These are phyloP conservation scores for Heliopora coerulea DNA, from an alignment of 92 coral and sea anemone species.

Conservation along the genomic window DNA sequence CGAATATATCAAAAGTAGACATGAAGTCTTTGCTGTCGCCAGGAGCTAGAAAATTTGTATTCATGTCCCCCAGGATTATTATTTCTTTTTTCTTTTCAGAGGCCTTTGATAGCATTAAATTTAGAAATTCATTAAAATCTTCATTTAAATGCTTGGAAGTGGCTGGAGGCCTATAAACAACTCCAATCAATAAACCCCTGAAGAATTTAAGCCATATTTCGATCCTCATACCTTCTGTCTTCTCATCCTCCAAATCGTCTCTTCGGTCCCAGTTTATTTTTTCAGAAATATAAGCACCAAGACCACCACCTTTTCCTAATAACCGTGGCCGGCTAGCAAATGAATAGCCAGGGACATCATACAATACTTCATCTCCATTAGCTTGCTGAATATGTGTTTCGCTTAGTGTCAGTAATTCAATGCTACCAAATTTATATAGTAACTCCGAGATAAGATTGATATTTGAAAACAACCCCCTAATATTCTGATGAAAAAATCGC, in stretches of 20 bases:
- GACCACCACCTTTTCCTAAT: conserved; percentile 51
- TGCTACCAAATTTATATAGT: conserved; percentile 6
- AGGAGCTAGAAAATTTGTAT: too few species aligned
- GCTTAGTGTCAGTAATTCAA: conserved; percentile 16
- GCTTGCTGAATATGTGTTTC: conserved; percentile 31
- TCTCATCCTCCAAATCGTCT: conserved; percentile 19
- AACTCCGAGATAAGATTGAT: conserved; percentile 9
- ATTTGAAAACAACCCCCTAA: conserved; percentile 15
- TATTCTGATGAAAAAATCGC: conserved; percentile 3
- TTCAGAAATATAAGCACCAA: conserved; percentile 44
- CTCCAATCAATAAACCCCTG: conserved; percentile 35
- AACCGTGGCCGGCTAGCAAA: conserved; percentile 40
- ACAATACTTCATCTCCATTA: conserved; percentile 5
- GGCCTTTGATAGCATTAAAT: too few species aligned
- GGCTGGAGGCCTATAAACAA: too few species aligned
- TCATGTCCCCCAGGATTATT: conserved; percentile 33
- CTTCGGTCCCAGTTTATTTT: conserved; percentile 16
- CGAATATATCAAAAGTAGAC: conserved; percentile 16
- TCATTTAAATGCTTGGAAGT: too few species aligned
- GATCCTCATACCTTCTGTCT: not conserved
- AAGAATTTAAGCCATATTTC: conserved; percentile 27
- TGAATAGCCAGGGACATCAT: conserved; percentile 32
- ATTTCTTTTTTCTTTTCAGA: conserved; percentile 22
- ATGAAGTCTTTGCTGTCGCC: conserved; percentile 22
- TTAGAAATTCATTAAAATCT: too few species aligned